phyloP scores from a whole-genome alignment of 2,797 vertebrate genomes.

The Cuniculus paca region DNA sequence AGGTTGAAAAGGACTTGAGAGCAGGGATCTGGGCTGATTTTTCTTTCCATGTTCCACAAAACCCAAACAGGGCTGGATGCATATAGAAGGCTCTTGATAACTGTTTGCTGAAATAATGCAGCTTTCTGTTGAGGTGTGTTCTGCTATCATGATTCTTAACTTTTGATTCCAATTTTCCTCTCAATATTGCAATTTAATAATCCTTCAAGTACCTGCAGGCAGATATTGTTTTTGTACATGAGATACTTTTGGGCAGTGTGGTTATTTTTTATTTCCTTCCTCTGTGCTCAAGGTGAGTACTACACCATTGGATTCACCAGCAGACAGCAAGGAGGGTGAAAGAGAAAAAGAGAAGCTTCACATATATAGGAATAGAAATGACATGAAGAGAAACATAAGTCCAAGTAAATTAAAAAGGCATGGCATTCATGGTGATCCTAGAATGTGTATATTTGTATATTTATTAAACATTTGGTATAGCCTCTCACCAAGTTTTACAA shows the following conservation, averaged over 20 bases:
- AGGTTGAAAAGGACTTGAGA: not conserved
- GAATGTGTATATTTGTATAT: conserved; percentile 47
- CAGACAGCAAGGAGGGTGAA: conserved; percentile 1
- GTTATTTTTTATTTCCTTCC: conserved; percentile 22
- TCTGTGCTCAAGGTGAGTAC: not conserved
- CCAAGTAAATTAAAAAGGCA: conserved; percentile 38
- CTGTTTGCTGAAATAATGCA: not conserved
- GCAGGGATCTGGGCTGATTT: not conserved
- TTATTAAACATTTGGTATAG: conserved; percentile 53
- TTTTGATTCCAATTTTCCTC: not conserved
- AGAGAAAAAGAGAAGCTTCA: conserved; percentile 21
- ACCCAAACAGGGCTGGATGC: not conserved
- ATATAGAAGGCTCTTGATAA: not conserved
- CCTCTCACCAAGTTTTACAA: conserved; percentile 61
- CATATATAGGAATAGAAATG: conserved; percentile 1
- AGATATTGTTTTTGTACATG: not conserved
- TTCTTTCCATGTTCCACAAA: not conserved
- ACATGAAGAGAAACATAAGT: conserved; percentile 26
- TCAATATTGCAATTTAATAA: not conserved
- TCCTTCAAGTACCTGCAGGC: not conserved
- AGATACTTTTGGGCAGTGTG: not conserved
- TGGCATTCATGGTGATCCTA: conserved; percentile 53
- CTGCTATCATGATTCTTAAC: not conserved
- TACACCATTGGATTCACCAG: not conserved
- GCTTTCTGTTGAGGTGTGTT: not conserved